Evolutionary conservation across 1,140 invertebrate genomes (phyloP).

Genomic region (Panagrolaimus sp.): DNA sequence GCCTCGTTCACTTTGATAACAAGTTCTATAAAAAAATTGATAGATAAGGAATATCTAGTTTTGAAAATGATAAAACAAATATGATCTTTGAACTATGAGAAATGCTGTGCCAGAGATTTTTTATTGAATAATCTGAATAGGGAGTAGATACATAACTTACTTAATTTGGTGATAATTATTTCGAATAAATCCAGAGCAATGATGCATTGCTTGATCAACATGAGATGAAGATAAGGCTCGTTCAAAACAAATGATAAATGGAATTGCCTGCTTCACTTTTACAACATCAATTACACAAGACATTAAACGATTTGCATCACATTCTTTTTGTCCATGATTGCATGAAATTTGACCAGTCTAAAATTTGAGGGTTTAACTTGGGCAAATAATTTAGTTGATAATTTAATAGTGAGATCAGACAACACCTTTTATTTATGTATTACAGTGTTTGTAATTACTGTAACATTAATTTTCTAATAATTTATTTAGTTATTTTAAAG

Average conservation of each 20-base stretch:
- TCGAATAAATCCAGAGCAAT: constrained; percentile 52
- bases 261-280: constrained; percentile 35
- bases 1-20: constrained; percentile 37
- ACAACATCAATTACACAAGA: constrained; percentile 53
- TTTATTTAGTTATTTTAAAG: no score
- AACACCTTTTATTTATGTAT: neutral
- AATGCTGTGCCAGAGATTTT: neutral
- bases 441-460: neutral
- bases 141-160: no score
- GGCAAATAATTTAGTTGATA: no score
- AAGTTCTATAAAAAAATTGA: constrained; percentile 22
- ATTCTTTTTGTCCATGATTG: constrained; percentile 57
- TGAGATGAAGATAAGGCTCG: constrained; percentile 26
- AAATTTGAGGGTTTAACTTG: no score
- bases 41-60: neutral
- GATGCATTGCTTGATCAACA: constrained; percentile 47
- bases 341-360: constrained; percentile 55
- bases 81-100: neutral
- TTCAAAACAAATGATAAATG: constrained; percentile 57
- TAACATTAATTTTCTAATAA: no score
- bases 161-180: constrained; percentile 49
- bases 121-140: no score
- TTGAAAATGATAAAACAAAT: no score
- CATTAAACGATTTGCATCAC: constrained; percentile 55
- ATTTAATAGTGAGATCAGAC: no score